Evolutionary conservation across 2,888 invertebrate genomes (phyloP).

Genomic region (Pyrochroa serraticornis): DNA sequence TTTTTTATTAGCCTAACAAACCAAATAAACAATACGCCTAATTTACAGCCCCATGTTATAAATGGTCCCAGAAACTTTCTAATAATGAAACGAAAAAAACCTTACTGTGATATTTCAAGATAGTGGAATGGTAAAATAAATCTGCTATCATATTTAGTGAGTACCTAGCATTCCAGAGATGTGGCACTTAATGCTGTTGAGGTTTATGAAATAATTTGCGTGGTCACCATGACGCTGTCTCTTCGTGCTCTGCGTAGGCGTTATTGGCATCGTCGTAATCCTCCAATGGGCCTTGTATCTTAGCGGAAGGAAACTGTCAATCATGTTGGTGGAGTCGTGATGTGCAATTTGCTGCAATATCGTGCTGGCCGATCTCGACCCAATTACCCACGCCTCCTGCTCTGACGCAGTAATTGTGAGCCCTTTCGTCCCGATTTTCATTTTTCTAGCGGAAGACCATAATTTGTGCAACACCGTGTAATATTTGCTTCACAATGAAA

Average conservation of each 20-base stretch:
- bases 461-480: constrained; percentile 55
- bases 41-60: too few relatives aligned
- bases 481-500: constrained; percentile 53
- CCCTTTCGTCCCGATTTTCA: constrained; percentile 48
- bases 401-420: constrained; percentile 54
- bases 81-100: too few relatives aligned
- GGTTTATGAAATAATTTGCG: too few relatives aligned
- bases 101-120: too few relatives aligned
- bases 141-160: too few relatives aligned
- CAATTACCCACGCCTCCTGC: constrained; percentile 45
- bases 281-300: constrained; percentile 29
- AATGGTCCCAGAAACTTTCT: too few relatives aligned
- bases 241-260: constrained; percentile 4
- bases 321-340: constrained; percentile 46
- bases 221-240: too few relatives aligned
- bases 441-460: constrained; percentile 54
- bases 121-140: too few relatives aligned
- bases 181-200: too few relatives aligned
- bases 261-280: constrained; percentile 11
- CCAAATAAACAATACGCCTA: too few relatives aligned
- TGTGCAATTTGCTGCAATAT: constrained; percentile 52
- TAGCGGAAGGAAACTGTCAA: constrained; percentile 56
- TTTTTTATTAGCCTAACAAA: too few relatives aligned
- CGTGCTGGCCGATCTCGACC: constrained; percentile 39
- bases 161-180: too few relatives aligned